Evolutionary conservation across 1,140 invertebrate genomes (phyloP), one percentile per base, ranked within the genome.

Genomic region (Lycorma delicatula): DNA sequence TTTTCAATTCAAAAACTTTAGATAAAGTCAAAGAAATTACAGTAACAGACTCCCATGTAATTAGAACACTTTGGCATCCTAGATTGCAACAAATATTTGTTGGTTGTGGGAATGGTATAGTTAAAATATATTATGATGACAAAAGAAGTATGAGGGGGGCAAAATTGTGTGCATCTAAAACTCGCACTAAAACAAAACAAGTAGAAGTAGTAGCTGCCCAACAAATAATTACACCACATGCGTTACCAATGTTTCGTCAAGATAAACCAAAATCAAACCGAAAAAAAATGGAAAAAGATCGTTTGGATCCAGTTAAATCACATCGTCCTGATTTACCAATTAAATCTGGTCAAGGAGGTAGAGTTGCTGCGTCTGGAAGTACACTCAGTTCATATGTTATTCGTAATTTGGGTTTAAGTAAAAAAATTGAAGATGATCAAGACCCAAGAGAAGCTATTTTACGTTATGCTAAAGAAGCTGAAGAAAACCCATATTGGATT

Each of bases 361-460:
- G 94, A 63, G 86, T 99, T 2, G 94, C 91, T 0, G 87, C 90
- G 0, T 93, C 93, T 0, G 97, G 97, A 26, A 93, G 92, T 56
- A 99, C 97, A 0, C 76, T 99, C 0, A 96, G 93, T 60, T 98
- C 95, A 1, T 99, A 93, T 73, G 94, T 99, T 22, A 97, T 97
- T 46, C 81, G 95, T 55, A 95, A 97, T 71, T 77, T 99, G 22
- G 96, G 95, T 0, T 74, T 95, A 1, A 91, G 89, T 63, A 98
- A 98, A 68, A 81, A 91, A 55, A 89, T 96, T 18, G 87, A 97
- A 63, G 92, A 96, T 67, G 94, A 97, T 73, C 91, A 96, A 66
- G 94, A 99, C 79, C 94, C 97, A 0, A 79, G 97, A 53, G 92
- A 94, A 67, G 95, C 95, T 5, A 96, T 99, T 66, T 75, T 99